phyloP scores from a whole-genome alignment of 2,888 invertebrate species.

The Pyrrhia umbra region DNA sequence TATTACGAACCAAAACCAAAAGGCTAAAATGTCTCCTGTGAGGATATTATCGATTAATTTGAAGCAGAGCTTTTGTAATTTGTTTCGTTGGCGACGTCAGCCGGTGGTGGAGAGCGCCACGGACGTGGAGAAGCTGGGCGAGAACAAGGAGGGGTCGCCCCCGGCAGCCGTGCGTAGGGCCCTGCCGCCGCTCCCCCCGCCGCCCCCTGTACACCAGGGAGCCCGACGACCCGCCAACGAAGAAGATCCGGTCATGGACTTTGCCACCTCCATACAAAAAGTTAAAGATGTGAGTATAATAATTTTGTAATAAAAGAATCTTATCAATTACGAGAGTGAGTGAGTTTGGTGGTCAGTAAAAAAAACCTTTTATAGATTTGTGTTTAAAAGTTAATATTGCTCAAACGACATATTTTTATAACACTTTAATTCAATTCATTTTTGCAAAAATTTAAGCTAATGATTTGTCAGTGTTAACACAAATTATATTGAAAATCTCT shows the following conservation, averaged over 20 bases:
- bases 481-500: too few species aligned
- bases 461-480: too few species aligned
- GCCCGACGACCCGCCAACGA: slow-evolving; percentile 73
- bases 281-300: slow-evolving; percentile 98
- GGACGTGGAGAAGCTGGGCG: slow-evolving; percentile 75
- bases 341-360: too few species aligned
- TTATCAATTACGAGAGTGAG: too few species aligned
- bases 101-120: slow-evolving; percentile 69
- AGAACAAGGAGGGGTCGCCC: slow-evolving; percentile 74
- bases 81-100: slow-evolving; percentile 92
- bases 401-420: too few species aligned
- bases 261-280: slow-evolving; percentile 97
- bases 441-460: too few species aligned
- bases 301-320: too few species aligned
- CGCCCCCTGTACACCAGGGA: slow-evolving; percentile 71
- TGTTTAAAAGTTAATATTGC: too few species aligned
- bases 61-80: slow-evolving; percentile 96
- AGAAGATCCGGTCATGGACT: slow-evolving; percentile 92
- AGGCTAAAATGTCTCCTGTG: slow-evolving; percentile 92
- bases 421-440: too few species aligned
- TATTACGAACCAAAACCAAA: slow-evolving; percentile 70
- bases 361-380: too few species aligned
- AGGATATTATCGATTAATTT: slow-evolving; percentile 93
- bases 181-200: slow-evolving; percentile 84
- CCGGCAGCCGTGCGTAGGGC: slow-evolving; percentile 84